phyloP scores from a whole-genome alignment of 2,888 invertebrate species.

The Eilema caniola region DNA sequence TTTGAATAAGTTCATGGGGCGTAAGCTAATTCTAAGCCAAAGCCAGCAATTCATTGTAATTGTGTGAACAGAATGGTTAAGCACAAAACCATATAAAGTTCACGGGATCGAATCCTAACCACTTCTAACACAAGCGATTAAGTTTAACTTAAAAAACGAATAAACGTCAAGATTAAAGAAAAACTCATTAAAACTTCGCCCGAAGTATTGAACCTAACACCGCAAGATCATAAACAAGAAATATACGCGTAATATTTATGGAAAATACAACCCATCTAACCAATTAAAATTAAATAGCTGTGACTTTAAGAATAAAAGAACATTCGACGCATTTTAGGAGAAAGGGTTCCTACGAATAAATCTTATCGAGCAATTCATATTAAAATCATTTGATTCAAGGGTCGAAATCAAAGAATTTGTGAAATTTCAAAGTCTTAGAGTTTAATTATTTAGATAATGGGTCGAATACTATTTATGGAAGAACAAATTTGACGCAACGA shows the following conservation, averaged over 20 bases:
- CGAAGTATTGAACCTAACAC: background rate
- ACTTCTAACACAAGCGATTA: no score
- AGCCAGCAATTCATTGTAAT: no score
- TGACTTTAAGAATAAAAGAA: background rate
- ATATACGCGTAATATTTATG: background rate
- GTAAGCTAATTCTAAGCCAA: no score
- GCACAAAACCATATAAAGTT: no score
- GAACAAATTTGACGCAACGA: background rate
- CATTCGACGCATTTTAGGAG: background rate
- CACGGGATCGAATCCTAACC: no score
- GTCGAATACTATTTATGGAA: background rate
- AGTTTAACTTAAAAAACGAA: background rate
- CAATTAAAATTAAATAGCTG: background rate
- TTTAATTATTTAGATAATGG: conserved; percentile 1
- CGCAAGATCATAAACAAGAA: background rate
- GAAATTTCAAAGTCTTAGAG: background rate
- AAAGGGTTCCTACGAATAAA: background rate
- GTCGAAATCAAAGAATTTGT: conserved; percentile 11
- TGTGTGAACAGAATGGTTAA: no score
- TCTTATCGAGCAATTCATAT: conserved; percentile 9
- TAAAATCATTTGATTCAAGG: conserved; percentile 7
- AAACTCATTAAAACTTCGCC: background rate
- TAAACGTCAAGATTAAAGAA: background rate
- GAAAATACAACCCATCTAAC: background rate
- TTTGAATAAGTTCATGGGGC: no score